A percentile compares a stretch with the other conserved stretches of the same genome.
Conservation (phyloP, 2,113 vertebrate species). For the Channa maculata region DNA sequence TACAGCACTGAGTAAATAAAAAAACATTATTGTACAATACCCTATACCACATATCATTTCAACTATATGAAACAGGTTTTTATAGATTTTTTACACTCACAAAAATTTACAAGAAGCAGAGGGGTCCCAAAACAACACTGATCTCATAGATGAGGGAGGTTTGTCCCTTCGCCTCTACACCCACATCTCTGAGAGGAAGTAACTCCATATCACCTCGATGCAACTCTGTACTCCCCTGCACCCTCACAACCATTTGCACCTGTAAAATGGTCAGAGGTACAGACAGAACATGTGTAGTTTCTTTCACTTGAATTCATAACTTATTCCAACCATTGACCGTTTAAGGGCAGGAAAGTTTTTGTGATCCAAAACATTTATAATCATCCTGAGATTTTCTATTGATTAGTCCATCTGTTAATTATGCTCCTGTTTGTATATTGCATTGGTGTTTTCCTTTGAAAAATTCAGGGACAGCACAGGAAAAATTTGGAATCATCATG, state of each 20-base stretch:
- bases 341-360: background rate
- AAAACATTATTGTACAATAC: too few species aligned
- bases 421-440: too few species aligned
- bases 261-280: slow-evolving; percentile 37
- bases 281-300: background rate
- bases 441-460: too few species aligned
- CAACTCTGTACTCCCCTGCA: slow-evolving; percentile 62
- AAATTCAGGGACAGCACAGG: too few species aligned
- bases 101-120: slow-evolving; percentile 81
- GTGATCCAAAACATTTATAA: background rate
- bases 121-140: slow-evolving; percentile 66
- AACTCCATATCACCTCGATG: slow-evolving; percentile 73
- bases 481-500: background rate
- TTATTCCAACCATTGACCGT: background rate
- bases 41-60: too few species aligned
- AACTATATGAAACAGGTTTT: too few species aligned
- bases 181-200: slow-evolving; percentile 81
- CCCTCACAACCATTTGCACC: slow-evolving; percentile 64
- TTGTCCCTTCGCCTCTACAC: slow-evolving; percentile 34
- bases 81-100: background rate
- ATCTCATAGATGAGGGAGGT: slow-evolving; percentile 23
- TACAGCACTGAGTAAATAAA: too few species aligned
- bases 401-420: background rate
- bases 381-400: background rate
- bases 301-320: background rate